Evolutionary conservation across 2,888 invertebrate genomes (phyloP), one percentile per base, ranked within the genome.

Genomic region (Philhelius pedissequus): DNA sequence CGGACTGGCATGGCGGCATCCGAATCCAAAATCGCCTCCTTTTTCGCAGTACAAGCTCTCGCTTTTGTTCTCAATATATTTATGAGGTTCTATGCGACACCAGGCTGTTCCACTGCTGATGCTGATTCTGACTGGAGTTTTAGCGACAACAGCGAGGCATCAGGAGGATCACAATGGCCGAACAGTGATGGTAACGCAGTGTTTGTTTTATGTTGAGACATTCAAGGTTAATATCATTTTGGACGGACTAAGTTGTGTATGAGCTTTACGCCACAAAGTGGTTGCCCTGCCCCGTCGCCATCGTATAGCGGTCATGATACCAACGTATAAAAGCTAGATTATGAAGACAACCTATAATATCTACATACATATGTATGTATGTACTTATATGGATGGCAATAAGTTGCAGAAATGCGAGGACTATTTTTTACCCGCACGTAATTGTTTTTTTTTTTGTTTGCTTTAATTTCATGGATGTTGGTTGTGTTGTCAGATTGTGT

Each of bases 381-480:
- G 1, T 54, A n/a, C 20, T 7, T 18, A 62, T 50, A 69, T 48
- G 50, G 69, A 32, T 27, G 69, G 58, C 64, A 74, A 83, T 83
- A 78, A 83, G 58, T 83, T 75, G 64, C 83, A 83, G 79, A 78
- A 45, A 70, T 15, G 64, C 68, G 27, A 60, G 48, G 30, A 64
- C 48, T 30, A 48, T 48, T 64, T 64, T 64, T 64, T 27, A 43
- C 13, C 69, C 45, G 27, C 74, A 69, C 56, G 74, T 38, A 58
- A 64, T 75, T 25, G 62, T 7, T 70, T 13, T 45, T 11, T 35
- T 20, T 70, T 71, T 22, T 60, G 70, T 58, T 83, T 60, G 70
- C 52, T 83, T 83, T 78, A 75, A 83, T 83, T 83, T 83, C 83
- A 83, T 78, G 83, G 83, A 78, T 75, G 83, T 74, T 78, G 74